A percentile compares a stretch with the other conserved stretches of the same genome.
phyloP scores from a whole-genome alignment of 2,797 vertebrate genomes.

The Peromyscus melanophrys region DNA sequence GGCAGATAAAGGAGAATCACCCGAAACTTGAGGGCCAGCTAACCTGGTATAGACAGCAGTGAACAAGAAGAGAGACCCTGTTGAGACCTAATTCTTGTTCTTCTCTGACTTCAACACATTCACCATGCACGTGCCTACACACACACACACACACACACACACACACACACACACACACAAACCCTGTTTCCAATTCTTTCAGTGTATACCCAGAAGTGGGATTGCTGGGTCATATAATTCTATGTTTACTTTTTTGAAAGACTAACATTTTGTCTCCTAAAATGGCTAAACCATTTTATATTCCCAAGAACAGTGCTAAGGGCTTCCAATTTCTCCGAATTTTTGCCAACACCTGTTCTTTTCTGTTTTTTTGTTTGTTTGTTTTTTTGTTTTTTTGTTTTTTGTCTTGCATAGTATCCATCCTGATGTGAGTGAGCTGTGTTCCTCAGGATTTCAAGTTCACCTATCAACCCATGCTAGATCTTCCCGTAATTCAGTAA shows the following conservation, averaged over 20 bases:
- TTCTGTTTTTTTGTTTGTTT: background rate
- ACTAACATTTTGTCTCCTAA: background rate
- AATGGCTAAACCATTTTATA: background rate
- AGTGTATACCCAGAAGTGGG: background rate
- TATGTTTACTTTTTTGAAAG: conserved; percentile 12
- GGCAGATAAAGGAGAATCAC: background rate
- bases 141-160: background rate
- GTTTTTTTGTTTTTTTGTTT: too few relatives aligned
- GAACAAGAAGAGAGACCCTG: background rate
- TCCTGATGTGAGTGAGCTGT: background rate
- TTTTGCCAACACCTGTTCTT: background rate
- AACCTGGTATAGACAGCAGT: background rate
- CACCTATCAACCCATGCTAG: background rate
- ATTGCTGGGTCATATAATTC: background rate
- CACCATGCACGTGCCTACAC: background rate
- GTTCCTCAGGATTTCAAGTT: background rate
- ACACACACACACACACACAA: background rate
- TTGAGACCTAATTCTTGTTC: background rate
- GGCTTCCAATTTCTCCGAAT: background rate
- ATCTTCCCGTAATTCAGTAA: background rate
- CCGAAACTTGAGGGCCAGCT: background rate
- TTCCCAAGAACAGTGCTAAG: background rate
- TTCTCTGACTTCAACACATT: background rate
- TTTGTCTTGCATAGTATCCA: background rate
- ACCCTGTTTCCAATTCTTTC: background rate